Conservation (phyloP, 2,797 vertebrate species). For the Lepilemur ruficaudatus region DNA sequence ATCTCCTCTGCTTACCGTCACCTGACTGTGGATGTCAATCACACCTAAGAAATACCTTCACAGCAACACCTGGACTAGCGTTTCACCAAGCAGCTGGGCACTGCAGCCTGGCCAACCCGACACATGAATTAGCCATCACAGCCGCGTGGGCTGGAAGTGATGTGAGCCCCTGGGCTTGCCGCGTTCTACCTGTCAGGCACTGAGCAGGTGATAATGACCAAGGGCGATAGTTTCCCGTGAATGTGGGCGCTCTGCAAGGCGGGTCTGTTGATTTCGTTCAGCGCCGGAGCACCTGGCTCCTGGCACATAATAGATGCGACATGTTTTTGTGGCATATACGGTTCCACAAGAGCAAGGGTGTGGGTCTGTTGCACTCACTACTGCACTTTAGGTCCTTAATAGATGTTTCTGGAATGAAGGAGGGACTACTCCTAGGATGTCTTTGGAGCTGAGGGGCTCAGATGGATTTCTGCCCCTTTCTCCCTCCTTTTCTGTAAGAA, state of each 20-base stretch:
- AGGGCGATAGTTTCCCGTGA: rapidly evolving
- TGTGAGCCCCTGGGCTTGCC: rapidly evolving
- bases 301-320: rapidly evolving
- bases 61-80: background rate
- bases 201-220: background rate
- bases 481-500: background rate
- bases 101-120: background rate
- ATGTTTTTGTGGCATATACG: rapidly evolving
- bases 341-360: background rate
- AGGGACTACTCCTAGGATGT: background rate
- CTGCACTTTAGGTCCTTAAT: no score
- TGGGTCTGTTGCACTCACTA: background rate
- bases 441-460: background rate
- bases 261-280: rapidly evolving
- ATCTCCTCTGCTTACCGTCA: background rate
- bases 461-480: background rate
- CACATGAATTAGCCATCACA: background rate
- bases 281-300: background rate
- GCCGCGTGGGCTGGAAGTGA: rapidly evolving
- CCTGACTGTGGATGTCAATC: background rate
- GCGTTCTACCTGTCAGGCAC: rapidly evolving
- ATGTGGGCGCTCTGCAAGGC: rapidly evolving
- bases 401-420: background rate
- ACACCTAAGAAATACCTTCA: background rate
- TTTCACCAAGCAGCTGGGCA: background rate